These are phyloP conservation scores for Sanderia malayensis DNA, from an alignment of 30 jellyfish, hydroid and myxozoan genomes.

Conservation along the genomic window DNA sequence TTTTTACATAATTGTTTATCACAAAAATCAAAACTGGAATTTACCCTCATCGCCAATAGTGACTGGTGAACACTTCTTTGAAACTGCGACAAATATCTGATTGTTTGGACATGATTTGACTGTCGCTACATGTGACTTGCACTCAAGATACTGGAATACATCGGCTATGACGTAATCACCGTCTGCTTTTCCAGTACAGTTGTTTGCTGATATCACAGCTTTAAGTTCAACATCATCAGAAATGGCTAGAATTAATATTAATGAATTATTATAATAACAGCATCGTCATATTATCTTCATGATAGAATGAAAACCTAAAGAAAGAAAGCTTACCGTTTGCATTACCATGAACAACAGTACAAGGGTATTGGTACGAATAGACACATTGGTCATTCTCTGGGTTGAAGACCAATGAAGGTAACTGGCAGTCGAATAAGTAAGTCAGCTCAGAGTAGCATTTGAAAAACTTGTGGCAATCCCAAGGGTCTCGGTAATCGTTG, in stretches of 20 bases:
- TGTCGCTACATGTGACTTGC: constrained; percentile 32
- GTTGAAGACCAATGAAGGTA: constrained; percentile 52
- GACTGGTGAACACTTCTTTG: constrained; percentile 34
- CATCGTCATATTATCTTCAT: not conserved
- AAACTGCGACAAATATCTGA: constrained; percentile 38
- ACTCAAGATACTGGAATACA: constrained; percentile 46
- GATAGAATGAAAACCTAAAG: not conserved
- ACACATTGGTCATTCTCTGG: constrained; percentile 80
- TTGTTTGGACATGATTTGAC: constrained; percentile 52
- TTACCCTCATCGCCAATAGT: constrained; percentile 47
- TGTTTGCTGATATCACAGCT: not conserved
- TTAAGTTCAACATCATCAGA: not conserved
- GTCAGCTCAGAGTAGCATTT: constrained; percentile 51
- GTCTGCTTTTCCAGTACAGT: constrained; percentile 37
- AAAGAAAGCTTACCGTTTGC: not conserved
- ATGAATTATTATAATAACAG: not conserved
- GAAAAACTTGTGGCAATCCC: constrained; percentile 87
- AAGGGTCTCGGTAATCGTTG: constrained; percentile 67
- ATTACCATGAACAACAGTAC: constrained; percentile 35
- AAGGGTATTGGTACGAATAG: constrained; percentile 37
- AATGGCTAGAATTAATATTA: not conserved
- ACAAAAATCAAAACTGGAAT: no score
- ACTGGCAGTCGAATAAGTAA: constrained; percentile 61
- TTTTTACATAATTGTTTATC: not conserved
- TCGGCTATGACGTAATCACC: constrained; percentile 46